Evolutionary conservation across 2,888 invertebrate genomes (phyloP), one percentile per base, ranked within the genome.

Genomic region (Drosophila pegasa): DNA sequence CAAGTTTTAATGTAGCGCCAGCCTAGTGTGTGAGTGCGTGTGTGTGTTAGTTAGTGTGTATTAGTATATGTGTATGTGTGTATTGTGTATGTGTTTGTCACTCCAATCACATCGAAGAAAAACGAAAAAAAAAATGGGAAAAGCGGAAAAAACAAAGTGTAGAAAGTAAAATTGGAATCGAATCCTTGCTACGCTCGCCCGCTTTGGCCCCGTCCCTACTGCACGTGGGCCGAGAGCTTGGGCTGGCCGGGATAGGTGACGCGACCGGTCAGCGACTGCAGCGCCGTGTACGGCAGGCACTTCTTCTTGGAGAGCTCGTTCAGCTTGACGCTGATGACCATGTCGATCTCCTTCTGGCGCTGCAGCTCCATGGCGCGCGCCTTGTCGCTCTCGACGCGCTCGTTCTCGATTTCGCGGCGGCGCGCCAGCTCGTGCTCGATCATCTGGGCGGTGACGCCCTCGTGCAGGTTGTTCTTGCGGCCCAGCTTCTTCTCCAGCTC

Each of bases 331-430:
- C 68, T 59, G 37, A 85, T 82, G 6, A 85, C 87, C 61, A 71
- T 77, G n/a, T 87, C 87, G 35, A 85, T 85, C 56, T 88, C 85
- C 33, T 79, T 73, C 8, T 81, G 79, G 2, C 75, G 69, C 29
- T 67, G 68, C 7, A 29, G 48, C 45, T 87, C 82, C 16, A 68
- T 18, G 0, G 51, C 62, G 0, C 67, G 48, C 0, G 35, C 35
- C 5, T 52, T 35, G 0, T 70, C 74, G 14, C 57, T 57, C 7
- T 59, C 59, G 14, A 85, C 7, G 0, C 62, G 85, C 10, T 78
- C 77, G 10, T 47, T 59, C 1, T 81, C 85, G n/a, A 69, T 8
- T 0, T 81, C 69, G 0, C 76, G 74, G 0, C 87, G 85, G 0
- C 85, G 78, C 0, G 72, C 51, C 10, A 61, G 68, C 16, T 85